Evolutionary conservation across 2,797 vertebrate genomes (phyloP), one percentile per base, ranked within the genome.

Genomic region (Neomorphus geoffroyi): DNA sequence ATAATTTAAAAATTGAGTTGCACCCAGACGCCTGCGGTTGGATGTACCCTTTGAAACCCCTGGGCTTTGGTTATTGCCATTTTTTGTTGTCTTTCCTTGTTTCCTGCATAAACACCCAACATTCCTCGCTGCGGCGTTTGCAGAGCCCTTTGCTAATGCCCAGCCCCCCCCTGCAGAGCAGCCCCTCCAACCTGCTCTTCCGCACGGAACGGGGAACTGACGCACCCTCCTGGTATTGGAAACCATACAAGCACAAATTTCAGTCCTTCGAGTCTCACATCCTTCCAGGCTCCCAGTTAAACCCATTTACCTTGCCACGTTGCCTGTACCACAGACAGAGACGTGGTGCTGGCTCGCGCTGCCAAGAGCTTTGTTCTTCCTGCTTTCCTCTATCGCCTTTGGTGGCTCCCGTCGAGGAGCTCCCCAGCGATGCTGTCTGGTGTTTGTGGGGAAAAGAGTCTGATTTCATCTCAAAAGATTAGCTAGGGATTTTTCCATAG

Each of bases 261-360:
- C 24, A 46, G 24, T 71, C 17, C 26, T 81, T 54, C 16, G 5
- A 11, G 26, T 60, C 15, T 26, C 19, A 8, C 7, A 8, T 46
- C 12, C 13, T 74, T 83, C 32, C 26, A 48, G 9, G 26, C 51
- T 75, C 69, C 48, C 46, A 12, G 13, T 61, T 54, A 16, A 18
- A 50, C 7, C 30, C 37, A 7, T 32, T 41, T 72, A 4, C 16
- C 69, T n/a, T 58, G 35, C 46, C 8, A 10, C 4, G 21, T 11
- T 32, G 9, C 9, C 1, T n/a, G 9, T 18, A 21, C 24, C 41
- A 56, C 1, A 72, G 16, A 28, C 6, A 9, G 2, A 3, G 1
- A 8, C n/a, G n/a, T n/a, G n/a, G n/a, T n/a, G n/a, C n/a, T n/a
- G n/a, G n/a, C n/a, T n/a, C n/a, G n/a, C n/a, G n/a, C n/a, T n/a